Conservation (phyloP, 2,888 invertebrate genomes). For the Aphodius sticticus region DNA sequence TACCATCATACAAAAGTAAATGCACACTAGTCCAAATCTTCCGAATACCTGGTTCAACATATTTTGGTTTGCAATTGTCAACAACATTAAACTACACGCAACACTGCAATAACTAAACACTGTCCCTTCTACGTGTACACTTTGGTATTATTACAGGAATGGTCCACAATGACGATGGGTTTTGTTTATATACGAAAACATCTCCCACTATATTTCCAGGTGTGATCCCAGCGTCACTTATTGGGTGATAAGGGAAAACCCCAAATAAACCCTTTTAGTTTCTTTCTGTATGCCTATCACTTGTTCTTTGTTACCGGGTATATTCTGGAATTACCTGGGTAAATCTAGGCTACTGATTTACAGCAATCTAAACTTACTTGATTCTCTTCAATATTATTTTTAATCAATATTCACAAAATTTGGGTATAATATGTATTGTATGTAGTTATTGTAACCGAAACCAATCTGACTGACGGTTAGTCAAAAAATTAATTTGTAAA, state of each 20-base stretch:
- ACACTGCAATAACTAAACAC: not conserved
- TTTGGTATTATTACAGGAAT: not conserved
- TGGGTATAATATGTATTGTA: no score
- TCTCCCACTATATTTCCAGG: not conserved
- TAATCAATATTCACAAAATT: no score
- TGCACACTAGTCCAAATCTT: not conserved
- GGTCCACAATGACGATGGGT: not conserved
- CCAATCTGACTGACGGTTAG: no score
- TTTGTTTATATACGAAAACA: not conserved
- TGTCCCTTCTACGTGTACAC: not conserved
- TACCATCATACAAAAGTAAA: not conserved
- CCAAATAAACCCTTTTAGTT: not conserved
- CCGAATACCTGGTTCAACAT: not conserved
- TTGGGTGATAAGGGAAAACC: not conserved
- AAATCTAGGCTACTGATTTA: no score
- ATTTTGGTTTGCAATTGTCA: not conserved
- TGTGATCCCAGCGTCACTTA: not conserved
- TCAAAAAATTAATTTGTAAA: no score
- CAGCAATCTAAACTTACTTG: no score
- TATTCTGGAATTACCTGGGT: not conserved
- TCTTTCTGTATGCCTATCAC: not conserved
- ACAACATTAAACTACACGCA: not conserved
- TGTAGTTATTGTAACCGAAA: no score
- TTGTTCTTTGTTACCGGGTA: not conserved
- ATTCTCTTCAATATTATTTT: no score